Evolutionary conservation across 1,140 invertebrate genomes (phyloP).

Genomic region (Agrypnia vestita): DNA sequence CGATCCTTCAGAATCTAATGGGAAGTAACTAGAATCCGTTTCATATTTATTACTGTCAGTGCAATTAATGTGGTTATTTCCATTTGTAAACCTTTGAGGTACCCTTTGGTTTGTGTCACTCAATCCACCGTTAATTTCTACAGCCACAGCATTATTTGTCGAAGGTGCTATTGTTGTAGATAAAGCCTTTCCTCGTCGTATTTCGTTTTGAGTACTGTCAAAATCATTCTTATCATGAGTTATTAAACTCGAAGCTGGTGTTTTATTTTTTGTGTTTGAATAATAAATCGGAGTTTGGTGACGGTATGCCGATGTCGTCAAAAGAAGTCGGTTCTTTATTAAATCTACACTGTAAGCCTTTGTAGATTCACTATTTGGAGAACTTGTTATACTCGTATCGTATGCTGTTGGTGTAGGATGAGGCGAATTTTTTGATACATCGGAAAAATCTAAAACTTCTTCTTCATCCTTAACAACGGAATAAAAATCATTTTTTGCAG

Average conservation of each 20-base stretch:
- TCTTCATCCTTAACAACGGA: constrained; percentile 78
- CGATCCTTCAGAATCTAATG: constrained; percentile 60
- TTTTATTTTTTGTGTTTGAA: constrained; percentile 63
- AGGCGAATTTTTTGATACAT: constrained; percentile 68
- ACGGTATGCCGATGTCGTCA: constrained; percentile 63
- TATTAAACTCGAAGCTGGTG: constrained; percentile 58
- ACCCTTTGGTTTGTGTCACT: constrained; percentile 61
- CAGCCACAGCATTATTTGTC: constrained; percentile 67
- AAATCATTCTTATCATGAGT: constrained; percentile 48
- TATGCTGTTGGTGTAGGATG: constrained; percentile 53
- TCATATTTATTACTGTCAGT: constrained; percentile 48
- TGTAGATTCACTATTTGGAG: background rate
- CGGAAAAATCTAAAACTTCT: constrained; percentile 84
- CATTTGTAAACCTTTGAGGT: constrained; percentile 50
- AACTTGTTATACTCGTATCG: constrained; percentile 37
- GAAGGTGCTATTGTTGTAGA: constrained; percentile 62
- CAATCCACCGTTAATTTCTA: constrained; percentile 68
- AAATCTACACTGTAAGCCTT: constrained; percentile 47
- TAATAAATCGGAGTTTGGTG: constrained; percentile 48
- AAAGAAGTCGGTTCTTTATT: constrained; percentile 43
- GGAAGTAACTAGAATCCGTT: constrained; percentile 69
- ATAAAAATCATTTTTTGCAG: constrained; percentile 68
- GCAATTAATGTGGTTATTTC: constrained; percentile 15
- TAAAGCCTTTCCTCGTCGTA: constrained; percentile 50
- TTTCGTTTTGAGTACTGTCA: constrained; percentile 39